These are phyloP conservation scores for Orthonyx spaldingii DNA, from an alignment of 2,113 vertebrate genomes.

Conservation along the genomic window DNA sequence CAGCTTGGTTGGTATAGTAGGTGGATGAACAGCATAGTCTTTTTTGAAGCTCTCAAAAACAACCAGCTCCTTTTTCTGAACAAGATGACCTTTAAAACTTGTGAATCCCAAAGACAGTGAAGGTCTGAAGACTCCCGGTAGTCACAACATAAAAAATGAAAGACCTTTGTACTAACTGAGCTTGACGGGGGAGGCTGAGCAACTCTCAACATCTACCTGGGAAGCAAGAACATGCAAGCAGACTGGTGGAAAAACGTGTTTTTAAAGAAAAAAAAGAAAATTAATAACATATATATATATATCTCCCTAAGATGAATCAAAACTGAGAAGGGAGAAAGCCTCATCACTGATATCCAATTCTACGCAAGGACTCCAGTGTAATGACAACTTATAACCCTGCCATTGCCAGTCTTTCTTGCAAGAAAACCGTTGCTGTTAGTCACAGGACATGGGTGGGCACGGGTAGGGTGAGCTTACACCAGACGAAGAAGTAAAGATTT, in stretches of 20 bases:
- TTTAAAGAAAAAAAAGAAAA: neutral
- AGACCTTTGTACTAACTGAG: neutral
- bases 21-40: neutral
- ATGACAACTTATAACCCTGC: neutral
- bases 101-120: neutral
- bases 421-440: neutral
- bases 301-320: neutral
- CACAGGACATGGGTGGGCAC: neutral
- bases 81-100: neutral
- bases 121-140: neutral
- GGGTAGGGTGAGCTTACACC: neutral
- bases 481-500: neutral
- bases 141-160: neutral
- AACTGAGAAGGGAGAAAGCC: neutral
- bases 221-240: neutral
- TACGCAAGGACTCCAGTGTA: neutral
- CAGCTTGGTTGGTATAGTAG: neutral
- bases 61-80: neutral
- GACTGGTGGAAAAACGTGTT: neutral
- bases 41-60: neutral
- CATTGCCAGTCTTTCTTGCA: neutral
- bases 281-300: no score
- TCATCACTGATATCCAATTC: neutral
- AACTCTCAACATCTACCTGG: neutral
- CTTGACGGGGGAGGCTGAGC: rapidly evolving